A percentile compares a stretch with the other conserved stretches of the same genome.
phyloP scores from a whole-genome alignment of 2,888 invertebrate genomes.

The Chrysolina americana region DNA sequence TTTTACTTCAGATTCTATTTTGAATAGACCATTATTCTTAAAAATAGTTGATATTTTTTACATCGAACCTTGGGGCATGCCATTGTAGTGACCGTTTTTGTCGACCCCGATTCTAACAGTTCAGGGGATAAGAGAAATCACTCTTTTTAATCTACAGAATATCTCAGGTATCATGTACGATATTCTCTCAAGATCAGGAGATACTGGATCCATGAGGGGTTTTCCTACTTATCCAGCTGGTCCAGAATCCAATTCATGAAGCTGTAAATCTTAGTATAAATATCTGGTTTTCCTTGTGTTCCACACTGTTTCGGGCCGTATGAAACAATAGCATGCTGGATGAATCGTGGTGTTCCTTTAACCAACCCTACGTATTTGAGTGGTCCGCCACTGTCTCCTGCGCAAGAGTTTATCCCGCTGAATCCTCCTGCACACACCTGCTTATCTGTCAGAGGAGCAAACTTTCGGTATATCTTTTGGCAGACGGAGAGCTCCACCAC shows the following conservation, averaged over 20 bases:
- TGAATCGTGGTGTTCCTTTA: conserved; percentile 66
- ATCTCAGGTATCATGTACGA: no score
- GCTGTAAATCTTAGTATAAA: conserved; percentile 76
- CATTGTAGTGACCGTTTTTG: no score
- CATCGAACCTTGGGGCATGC: no score
- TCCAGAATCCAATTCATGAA: conserved; percentile 77
- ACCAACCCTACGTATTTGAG: conserved; percentile 68
- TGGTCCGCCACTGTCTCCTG: conserved; percentile 80
- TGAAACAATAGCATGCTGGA: conserved; percentile 72
- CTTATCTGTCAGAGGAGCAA: conserved; percentile 57
- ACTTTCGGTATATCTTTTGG: conserved; percentile 58
- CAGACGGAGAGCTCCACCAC: conserved; percentile 65
- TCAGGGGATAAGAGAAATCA: no score
- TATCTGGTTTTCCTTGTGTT: conserved; percentile 74
- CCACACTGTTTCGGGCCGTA: conserved; percentile 68
- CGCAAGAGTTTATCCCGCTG: conserved; percentile 76
- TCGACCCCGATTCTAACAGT: no score
- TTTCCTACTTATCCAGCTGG: conserved; percentile 58
- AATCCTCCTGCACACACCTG: conserved; percentile 78
- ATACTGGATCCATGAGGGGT: no score
- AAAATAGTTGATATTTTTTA: no score
- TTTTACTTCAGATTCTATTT: no score
- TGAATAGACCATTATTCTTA: no score
- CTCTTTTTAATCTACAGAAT: no score
- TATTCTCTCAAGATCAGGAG: no score